Base-by-base conservation (phyloP, 2,888 invertebrate genomes). In the Eristalis tenax region DNA sequence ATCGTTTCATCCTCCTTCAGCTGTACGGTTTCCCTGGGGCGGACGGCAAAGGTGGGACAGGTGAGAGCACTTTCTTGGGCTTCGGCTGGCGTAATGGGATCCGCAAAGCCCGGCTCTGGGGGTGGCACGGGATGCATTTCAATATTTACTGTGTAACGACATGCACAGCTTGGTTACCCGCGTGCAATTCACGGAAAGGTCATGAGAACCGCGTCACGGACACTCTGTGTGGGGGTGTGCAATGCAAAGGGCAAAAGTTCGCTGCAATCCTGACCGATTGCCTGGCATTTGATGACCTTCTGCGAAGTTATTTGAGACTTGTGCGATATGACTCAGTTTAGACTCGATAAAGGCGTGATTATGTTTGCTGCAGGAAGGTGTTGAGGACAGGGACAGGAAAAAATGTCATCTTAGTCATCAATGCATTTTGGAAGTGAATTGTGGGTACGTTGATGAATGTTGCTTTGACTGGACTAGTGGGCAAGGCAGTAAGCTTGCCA, bases 41-140 rank as follows among this genome's bases (percentile, higher is more conserved):
- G 64, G 18, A 56, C 64, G 66, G 43, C 18, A 82, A 82, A 76
- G 76, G 76, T 76, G 35, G 59, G 18, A 15, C 22, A 26, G 59
- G 28, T 59, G n/a, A 43, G 64, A 76, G 64, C 69, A 26, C 65
- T 76, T 63, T 43, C 35, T 50, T 32, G 32, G 56, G 63, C 70
- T 76, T 76, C 70, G 32, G 43, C 64, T 69, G 59, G 59, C 26
- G 35, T 18, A 22, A 10, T 32, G 26, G 56, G 18, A 28, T 69
- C 68, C 57, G 59, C 50, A 59, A 40, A 22, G 18, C 18, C 22
- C n/a, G 32, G 28, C 18, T 50, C 8, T 10, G 38, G 13, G 38
- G 50, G n/a, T 8, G 18, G 50, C 18, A 38, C 57, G 38, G 64
- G 69, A 69, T 69, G 26, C 10, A 57, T 69, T 75, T 81, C 64